Percentiles rank a stretch among this genome's conserved stretches.
These are phyloP conservation scores for Pseudorhiza aurosa DNA, from an alignment of 30 jellyfish, hydroid and myxozoan species.

Conservation along the genomic window DNA sequence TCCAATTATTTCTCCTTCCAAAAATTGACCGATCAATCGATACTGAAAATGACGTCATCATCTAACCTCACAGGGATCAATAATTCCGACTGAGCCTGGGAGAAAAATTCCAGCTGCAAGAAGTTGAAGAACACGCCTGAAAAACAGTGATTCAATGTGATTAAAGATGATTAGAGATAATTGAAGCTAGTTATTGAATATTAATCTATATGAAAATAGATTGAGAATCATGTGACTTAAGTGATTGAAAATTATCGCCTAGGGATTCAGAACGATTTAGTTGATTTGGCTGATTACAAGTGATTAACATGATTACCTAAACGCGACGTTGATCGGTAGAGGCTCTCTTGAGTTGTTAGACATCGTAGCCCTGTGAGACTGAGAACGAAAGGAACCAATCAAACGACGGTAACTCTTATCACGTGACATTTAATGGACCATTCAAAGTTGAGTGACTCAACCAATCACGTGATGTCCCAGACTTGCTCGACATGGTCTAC, in stretches of 20 bases:
- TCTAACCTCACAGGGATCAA: slow-evolving; percentile 93
- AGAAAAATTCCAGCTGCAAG: slow-evolving; percentile 88
- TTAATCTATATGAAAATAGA: background rate
- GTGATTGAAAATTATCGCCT: background rate
- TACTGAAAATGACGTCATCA: background rate
- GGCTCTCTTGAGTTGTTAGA: slow-evolving; percentile 84
- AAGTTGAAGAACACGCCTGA: slow-evolving; percentile 90
- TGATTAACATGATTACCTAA: slow-evolving; percentile 48
- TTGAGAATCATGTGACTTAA: background rate
- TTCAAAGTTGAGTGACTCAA: too few relatives aligned
- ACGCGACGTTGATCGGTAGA: slow-evolving; percentile 77
- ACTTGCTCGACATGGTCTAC: too few relatives aligned
- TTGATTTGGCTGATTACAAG: background rate
- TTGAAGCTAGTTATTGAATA: background rate
- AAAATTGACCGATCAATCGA: background rate
- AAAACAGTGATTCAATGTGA: background rate
- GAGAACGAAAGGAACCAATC: background rate
- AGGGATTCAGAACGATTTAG: background rate
- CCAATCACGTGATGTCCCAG: too few relatives aligned
- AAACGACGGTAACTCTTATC: too few relatives aligned
- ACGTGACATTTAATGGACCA: too few relatives aligned
- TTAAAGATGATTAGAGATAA: background rate
- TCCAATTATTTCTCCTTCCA: background rate
- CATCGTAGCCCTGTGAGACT: slow-evolving; percentile 94
- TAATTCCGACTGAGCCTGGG: slow-evolving; percentile 94